A percentile compares a stretch with the other conserved stretches of the same genome.
These are phyloP conservation scores for Temnothorax unifasciatus DNA, from an alignment of 2,888 invertebrate species.

Conservation along the genomic window DNA sequence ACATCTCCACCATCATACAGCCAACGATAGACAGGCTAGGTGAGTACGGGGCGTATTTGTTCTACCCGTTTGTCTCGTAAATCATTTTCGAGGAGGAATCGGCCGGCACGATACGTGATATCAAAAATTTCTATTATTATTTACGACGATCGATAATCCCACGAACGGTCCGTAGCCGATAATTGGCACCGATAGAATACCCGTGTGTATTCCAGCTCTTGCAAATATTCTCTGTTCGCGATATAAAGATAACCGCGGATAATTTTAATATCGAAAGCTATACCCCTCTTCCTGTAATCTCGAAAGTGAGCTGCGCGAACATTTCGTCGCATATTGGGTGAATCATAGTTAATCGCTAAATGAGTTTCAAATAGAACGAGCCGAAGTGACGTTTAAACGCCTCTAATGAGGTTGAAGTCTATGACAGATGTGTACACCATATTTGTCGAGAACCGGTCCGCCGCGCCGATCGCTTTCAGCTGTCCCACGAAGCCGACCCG, in stretches of 20 bases:
- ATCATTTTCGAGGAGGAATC: conserved; percentile 9
- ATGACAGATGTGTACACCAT: conserved; percentile 61
- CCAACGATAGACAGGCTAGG: conserved; percentile 93
- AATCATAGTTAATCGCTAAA: conserved; percentile 55
- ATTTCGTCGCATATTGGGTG: conserved; percentile 20
- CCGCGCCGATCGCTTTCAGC: conserved; percentile 45
- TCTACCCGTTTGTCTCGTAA: not conserved
- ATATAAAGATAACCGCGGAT: conserved; percentile 14
- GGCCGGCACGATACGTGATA: not conserved
- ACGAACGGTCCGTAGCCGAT: not conserved
- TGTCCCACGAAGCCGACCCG: conserved; percentile 9
- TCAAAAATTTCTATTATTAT: conserved; percentile 22
- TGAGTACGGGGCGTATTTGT: conserved; percentile 78
- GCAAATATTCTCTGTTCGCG: not conserved
- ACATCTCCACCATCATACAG: conserved; percentile 93
- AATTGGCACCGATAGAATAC: not conserved
- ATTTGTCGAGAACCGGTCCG: conserved; percentile 62
- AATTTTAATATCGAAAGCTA: conserved; percentile 18
- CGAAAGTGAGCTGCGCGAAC: not conserved
- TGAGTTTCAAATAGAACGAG: conserved; percentile 58
- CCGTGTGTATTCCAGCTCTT: not conserved
- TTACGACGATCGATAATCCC: conserved; percentile 10
- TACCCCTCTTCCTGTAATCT: not conserved
- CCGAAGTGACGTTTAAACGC: conserved; percentile 59
- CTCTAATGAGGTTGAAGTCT: conserved; percentile 64